A percentile compares a stretch with the other conserved stretches of the same genome.
Evolutionary conservation across 35 echinoderm and acorn worm genomes (phyloP).

Genomic region (Diadema setosum): DNA sequence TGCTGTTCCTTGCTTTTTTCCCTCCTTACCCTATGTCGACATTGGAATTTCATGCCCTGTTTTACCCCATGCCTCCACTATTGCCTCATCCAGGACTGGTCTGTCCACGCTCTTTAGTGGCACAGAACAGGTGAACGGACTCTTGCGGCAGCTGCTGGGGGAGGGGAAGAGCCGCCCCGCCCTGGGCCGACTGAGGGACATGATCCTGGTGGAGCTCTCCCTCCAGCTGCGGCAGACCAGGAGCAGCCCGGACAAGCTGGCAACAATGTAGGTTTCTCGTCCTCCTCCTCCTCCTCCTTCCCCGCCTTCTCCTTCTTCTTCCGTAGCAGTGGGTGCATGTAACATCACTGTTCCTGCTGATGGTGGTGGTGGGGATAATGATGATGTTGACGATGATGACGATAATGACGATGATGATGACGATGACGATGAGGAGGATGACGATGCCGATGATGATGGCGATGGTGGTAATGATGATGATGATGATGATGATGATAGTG

Average conservation of each 20-base stretch:
- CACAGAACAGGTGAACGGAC: slow-evolving; percentile 44
- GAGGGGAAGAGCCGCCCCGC: slow-evolving; percentile 39
- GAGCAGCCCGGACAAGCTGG: not conserved
- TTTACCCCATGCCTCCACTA: not conserved
- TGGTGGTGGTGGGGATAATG: not conserved
- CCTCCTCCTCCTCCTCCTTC: too few species aligned
- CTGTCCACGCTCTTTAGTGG: slow-evolving; percentile 36
- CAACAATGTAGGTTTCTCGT: too few species aligned
- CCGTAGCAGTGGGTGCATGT: too few species aligned
- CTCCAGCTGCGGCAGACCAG: slow-evolving; percentile 47
- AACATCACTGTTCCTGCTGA: too few species aligned
- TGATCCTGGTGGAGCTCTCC: slow-evolving; percentile 56
- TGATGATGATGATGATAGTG: not conserved
- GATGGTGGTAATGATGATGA: not conserved
- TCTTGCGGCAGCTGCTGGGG: slow-evolving; percentile 44
- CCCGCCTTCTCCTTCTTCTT: too few species aligned
- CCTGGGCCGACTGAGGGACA: slow-evolving; percentile 42
- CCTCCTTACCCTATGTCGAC: too few species aligned
- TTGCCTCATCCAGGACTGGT: slow-evolving; percentile 45
- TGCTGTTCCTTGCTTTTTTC: too few species aligned
- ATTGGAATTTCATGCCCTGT: too few species aligned
- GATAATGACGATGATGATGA: not conserved
- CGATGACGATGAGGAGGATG: not conserved
- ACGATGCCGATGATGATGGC: not conserved
- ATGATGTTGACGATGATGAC: not conserved